A percentile compares a stretch with the other conserved stretches of the same genome.
Conservation (phyloP, 2,113 vertebrate species). For the Orientallactaga bullata region DNA sequence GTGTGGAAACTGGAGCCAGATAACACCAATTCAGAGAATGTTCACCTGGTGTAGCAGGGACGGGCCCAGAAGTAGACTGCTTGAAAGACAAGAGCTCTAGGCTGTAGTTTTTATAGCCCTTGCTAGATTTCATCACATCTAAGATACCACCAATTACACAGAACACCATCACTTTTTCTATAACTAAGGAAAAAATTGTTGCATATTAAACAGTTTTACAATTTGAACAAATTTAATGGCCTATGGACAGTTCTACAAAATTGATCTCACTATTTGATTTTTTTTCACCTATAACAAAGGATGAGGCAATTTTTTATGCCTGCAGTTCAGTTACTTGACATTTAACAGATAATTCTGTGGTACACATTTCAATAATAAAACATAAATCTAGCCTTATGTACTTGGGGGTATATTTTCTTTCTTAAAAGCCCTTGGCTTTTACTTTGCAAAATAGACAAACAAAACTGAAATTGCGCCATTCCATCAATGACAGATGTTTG, state of each 20-base stretch:
- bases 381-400: constrained; percentile 3
- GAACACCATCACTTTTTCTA: background rate
- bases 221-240: background rate
- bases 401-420: background rate
- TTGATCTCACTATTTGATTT: background rate
- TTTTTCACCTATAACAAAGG: background rate
- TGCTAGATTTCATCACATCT: background rate
- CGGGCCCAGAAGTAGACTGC: background rate
- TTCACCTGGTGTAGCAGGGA: background rate
- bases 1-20: background rate
- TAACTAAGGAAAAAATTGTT: background rate
- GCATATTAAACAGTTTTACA: background rate
- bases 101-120: background rate
- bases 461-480: constrained; percentile 53
- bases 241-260: background rate
- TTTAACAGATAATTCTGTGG: constrained; percentile 20
- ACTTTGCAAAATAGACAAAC: constrained; percentile 54
- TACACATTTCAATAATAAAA: constrained; percentile 28
- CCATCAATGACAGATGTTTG: constrained; percentile 70
- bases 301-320: background rate
- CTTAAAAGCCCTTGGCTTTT: constrained; percentile 31
- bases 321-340: constrained; percentile 16
- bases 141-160: background rate
- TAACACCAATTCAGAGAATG: background rate
- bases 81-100: background rate